Evolutionary conservation across 1,140 invertebrate genomes (phyloP).

Genomic region (Euschistus heros): DNA sequence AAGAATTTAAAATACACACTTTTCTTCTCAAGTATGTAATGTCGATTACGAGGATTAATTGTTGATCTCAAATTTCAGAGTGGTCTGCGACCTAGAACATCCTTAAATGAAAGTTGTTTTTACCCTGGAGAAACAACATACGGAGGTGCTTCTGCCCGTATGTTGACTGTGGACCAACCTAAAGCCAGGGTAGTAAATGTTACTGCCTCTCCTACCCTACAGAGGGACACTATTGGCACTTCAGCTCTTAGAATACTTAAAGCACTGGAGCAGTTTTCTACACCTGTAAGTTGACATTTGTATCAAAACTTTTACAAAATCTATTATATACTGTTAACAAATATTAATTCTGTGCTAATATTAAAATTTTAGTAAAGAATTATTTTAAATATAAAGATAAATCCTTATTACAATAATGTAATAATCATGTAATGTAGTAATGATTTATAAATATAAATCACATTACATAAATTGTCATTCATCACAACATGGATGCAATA

Average conservation of each 20-base stretch:
- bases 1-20: no score
- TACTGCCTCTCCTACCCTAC: neutral
- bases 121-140: slow-evolving; percentile 69
- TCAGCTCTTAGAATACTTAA: slow-evolving; percentile 58
- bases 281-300: slow-evolving; percentile 45
- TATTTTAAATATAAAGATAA: no score
- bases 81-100: neutral
- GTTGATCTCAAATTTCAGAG: neutral
- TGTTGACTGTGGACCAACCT: neutral
- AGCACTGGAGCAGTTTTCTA: slow-evolving; percentile 59
- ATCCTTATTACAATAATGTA: no score
- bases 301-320: no score
- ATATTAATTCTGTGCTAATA: neutral
- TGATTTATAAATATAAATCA: no score
- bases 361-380: no score
- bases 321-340: no score
- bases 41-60: no score
- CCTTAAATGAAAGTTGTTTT: slow-evolving; percentile 47
- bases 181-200: neutral
- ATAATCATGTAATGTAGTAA: no score
- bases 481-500: no score
- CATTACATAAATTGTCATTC: no score
- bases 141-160: slow-evolving; percentile 54
- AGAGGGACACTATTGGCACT: slow-evolving; percentile 35
- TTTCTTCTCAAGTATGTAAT: no score